Base-by-base conservation (phyloP, 2,888 invertebrate species). In the Trimorus sp. region DNA sequence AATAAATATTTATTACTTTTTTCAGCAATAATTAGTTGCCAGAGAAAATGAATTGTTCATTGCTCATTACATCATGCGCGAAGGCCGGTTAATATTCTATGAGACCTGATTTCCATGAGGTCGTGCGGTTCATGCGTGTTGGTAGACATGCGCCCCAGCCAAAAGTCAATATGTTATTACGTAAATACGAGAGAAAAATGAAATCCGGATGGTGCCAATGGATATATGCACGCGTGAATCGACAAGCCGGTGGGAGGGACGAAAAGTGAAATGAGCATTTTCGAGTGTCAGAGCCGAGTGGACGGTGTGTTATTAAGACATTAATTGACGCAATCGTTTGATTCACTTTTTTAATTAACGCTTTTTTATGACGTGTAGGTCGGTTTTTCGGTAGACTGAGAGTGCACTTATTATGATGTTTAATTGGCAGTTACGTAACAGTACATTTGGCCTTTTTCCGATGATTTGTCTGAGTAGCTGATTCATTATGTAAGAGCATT, bases 41-140 rank as follows among this genome's bases (percentile, higher is more conserved):
- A 59, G 49, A 60, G 60, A 79, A 79, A 79, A 73, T 73, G 60
- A 73, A 73, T 66, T 60, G 65, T 73, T 79, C 66, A 73, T 79
- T 14, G 54, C 68, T 51, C 49, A 38, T 79, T 79, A 68, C 68
- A 74, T 68, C 68, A 79, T 74, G 51, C 66, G 37, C 15, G 79
- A 79, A 79, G 73, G 79, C 56, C 73, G 51, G 62, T 56, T 71
- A 65, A 78, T 78, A 66, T 79, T 79, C 71, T 69, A 79, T 60
- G 68, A 69, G 69, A 68, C 79, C 79, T 69, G 79, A 79, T 79
- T 79, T 79, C 79, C 78, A 78, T 71, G 78, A 71, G 78, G 78
- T 78, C 66, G 71, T 53, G n/a, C 11, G 16, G 78, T 78, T 77
- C 70, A 77, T 14, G 70, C 49, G 45, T 73, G 40, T 53, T 51